Base-by-base conservation (phyloP, 2,797 vertebrate genomes). In the Nothura maculosa region DNA sequence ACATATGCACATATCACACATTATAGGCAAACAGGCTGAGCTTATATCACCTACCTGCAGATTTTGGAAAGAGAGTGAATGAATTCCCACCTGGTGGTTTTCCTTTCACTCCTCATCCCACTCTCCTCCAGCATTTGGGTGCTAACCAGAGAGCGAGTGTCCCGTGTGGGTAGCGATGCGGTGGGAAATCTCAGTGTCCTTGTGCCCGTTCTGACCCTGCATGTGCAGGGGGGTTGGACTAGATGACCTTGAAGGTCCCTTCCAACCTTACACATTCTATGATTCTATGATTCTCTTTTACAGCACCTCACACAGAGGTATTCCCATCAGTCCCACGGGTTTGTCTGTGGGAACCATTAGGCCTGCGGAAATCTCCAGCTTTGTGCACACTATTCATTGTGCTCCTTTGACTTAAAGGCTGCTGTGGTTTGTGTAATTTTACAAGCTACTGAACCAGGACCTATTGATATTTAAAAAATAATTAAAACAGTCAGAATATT, bases 401-500 rank as follows among this genome's bases (percentile, higher is more conserved):
- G 58, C 34, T 96, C 45, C 60, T 87, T 76, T 91, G 77, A 85
- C 85, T 95, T 92, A 75, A 87, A 84, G 48, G 9, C 87, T 90
- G 64, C 89, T 93, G 77, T 92, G 86, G 72, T 72, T 94, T 93
- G 55, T 85, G 42, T 87, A 94, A 96, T 96, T 94, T 96, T 96
- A 95, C 85, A 94, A 94, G 77, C 88, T 96, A 93, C 86, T 94
- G 96, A 95, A 95, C 84, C 90, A 96, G 90, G 87, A 95, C 95
- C 87, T 95, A 93, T 74, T 96, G 93, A 95, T 96, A 93, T 93
- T 96, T 96, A 38, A 95, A 96, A 95, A 96, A 94, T 92, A 96
- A 96, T 95, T 96, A 95, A 96, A 95, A 80, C 67, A 92, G 93
- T 85, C 81, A 82, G 86, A 89, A 68, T 95, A 96, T 72, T 93